Base-by-base conservation (phyloP, 1,140 invertebrate species). In the Megathymus violae region DNA sequence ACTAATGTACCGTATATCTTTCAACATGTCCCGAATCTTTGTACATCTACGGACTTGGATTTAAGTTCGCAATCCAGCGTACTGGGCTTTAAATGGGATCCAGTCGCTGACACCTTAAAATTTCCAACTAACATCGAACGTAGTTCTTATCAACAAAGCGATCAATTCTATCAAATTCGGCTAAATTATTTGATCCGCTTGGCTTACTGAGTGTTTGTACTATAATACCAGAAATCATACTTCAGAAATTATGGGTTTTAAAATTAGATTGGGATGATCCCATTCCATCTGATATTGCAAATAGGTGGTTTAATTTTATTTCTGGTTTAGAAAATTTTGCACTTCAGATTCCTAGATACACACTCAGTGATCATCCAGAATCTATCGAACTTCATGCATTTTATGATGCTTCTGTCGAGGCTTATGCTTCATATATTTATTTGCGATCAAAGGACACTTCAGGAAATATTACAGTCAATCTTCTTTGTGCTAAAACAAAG, bases 101-200 rank as follows among this genome's bases (percentile, higher is more conserved):
- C 56, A 0, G 41, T 13, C 3, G 17, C 15, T 19, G 56, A 59
- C 15, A 11, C 19, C 16, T 36, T 59, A 7, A 31, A 43, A 11
- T 59, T 59, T 47, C 56, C 56, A 13, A 25, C 31, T 36, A 47
- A 27, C 7, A n/a, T 31, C 36, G 4, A 19, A 14, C 9, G 13
- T 13, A 22, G 17, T 56, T 27, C 38, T n/a, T 15, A 7, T 10
- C 25, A 31, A 31, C 36, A 6, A 56, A 81, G 63, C n/a, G 73
- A 15, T 58, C 14, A 0, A 64, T 80, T 10, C 22, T 76, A 17
- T 69, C 78, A 6, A 63, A 34, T 13, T 68, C 62, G 13, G 69
- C 64, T 19, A 66, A 63, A 22, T 64, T 58, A 31, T 58, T 58
- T 46, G 54, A 44, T 43, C 54, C 54, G 2, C 25, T 58, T 2